Evolutionary conservation across 2,888 invertebrate genomes (phyloP), one percentile per base, ranked within the genome.

Genomic region (Hydropsyche betteni): DNA sequence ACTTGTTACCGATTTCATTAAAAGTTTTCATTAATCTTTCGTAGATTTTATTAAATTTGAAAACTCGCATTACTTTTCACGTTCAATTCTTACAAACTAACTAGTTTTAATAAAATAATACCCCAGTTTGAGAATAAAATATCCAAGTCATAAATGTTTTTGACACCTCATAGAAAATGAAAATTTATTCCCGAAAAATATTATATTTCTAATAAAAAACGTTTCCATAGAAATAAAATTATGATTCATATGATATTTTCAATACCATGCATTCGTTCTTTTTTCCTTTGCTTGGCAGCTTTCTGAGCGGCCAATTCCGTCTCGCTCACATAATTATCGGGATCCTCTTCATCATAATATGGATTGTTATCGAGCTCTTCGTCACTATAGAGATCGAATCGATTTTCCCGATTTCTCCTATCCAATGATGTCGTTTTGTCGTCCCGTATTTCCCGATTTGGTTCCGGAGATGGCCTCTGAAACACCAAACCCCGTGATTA

Each of bases 271-370:
- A 76, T 75, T 24, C 70, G 74, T 71, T 78, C 78, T 71, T 77
- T 74, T 69, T 75, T 76, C 68, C 75, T 79, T 61, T 74, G 74
- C 33, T 71, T 78, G 14, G 78, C 77, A n/a, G 69, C 69, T 68
- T 74, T 73, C 50, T 76, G 77, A 53, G 79, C 79, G 55, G 77
- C 78, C 74, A 79, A 68, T 70, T 80, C 80, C 55, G 80, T 79
- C 68, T 78, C 79, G 68, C 79, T 80, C 68, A 79, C 69, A 33
- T 78, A 79, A 44, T 80, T 79, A 8, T 78, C 78, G 3, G 69
- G 75, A 51, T 77, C 78, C 10, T 78, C 78, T 12, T 76, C 78
- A 34, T 64, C 64, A 72, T 55, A 71, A 71, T 72, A 58, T 5
- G 55, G 58, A 44, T 58, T 50, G 16, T 58, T 72, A 14, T 72